phyloP scores from a whole-genome alignment of 2,113 vertebrate species.

The Megalops atlanticus region DNA sequence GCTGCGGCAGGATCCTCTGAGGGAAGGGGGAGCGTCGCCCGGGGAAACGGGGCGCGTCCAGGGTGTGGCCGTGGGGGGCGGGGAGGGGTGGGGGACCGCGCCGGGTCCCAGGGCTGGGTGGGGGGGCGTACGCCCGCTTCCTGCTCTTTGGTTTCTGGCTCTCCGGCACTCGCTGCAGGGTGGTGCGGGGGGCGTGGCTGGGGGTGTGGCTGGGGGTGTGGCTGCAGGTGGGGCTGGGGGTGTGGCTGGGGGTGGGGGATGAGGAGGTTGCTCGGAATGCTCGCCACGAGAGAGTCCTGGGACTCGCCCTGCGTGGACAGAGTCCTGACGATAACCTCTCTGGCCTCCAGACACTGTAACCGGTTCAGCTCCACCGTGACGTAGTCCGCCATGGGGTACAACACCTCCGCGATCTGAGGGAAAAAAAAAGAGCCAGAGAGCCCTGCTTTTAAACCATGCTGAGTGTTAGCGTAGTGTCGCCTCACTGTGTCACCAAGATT shows the following conservation, averaged over 20 bases:
- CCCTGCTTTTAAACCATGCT: not conserved
- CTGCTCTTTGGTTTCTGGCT: slow-evolving; percentile 90
- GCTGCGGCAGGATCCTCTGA: slow-evolving; percentile 92
- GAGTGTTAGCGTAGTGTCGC: no score
- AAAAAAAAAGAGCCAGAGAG: slow-evolving; percentile 9
- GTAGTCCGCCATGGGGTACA: slow-evolving; percentile 81
- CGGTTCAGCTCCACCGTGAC: slow-evolving; percentile 76
- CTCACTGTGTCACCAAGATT: no score
- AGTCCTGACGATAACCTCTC: slow-evolving; percentile 85
- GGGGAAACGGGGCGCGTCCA: slow-evolving; percentile 76
- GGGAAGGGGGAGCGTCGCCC: slow-evolving; percentile 86
- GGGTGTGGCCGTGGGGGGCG: slow-evolving; percentile 67
- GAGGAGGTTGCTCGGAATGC: slow-evolving; percentile 86
- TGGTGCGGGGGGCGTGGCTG: slow-evolving; percentile 72
- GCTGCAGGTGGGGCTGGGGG: slow-evolving; percentile 68
- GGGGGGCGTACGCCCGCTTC: slow-evolving; percentile 60
- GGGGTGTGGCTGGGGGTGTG: slow-evolving; percentile 58
- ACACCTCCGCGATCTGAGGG: slow-evolving; percentile 86
- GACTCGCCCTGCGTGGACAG: slow-evolving; percentile 92
- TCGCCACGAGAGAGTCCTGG: slow-evolving; percentile 78
- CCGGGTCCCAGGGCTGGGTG: slow-evolving; percentile 75
- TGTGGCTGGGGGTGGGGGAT: slow-evolving; percentile 73
- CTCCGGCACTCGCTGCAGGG: slow-evolving; percentile 90
- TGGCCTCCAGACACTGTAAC: slow-evolving; percentile 83
- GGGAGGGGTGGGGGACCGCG: slow-evolving; percentile 63